Percentiles rank a stretch among this genome's conserved stretches.
Conservation (phyloP, 2,113 vertebrate species). For the Mastomys natalensis region DNA sequence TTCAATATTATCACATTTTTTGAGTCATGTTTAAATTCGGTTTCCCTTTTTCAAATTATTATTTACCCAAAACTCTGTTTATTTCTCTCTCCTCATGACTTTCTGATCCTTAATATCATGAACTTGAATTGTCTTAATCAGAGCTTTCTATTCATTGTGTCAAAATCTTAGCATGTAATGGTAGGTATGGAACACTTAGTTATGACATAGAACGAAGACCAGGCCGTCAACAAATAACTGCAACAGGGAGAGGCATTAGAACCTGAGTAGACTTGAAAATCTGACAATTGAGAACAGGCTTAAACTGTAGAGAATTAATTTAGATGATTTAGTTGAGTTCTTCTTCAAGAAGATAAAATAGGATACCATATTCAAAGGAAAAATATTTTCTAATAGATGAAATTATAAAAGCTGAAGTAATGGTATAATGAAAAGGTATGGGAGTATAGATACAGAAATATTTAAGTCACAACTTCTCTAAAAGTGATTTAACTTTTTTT, state of each 20-base stretch:
- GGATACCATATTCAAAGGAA: not conserved
- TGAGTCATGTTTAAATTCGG: not conserved
- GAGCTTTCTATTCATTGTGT: not conserved
- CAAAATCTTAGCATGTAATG: not conserved
- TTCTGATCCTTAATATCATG: not conserved
- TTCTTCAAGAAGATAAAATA: not conserved
- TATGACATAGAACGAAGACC: not conserved
- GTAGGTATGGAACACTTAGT: not conserved
- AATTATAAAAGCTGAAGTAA: not conserved
- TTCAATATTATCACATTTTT: not conserved
- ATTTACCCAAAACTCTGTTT: not conserved
- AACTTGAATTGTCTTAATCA: not conserved
- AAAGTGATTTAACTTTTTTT: not conserved
- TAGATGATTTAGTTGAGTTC: not conserved
- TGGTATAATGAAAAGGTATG: not conserved
- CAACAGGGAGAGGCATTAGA: not conserved
- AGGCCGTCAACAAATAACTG: not conserved
- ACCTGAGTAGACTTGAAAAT: accelerated
- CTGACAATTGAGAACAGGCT: not conserved
- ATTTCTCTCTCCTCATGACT: not conserved
- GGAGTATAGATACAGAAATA: not conserved
- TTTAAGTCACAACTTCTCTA: not conserved
- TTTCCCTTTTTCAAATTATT: not conserved
- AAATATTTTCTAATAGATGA: not conserved
- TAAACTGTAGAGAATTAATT: not conserved